Base-by-base conservation (phyloP, 2,797 vertebrate genomes). In the Onychomys arenicola region DNA sequence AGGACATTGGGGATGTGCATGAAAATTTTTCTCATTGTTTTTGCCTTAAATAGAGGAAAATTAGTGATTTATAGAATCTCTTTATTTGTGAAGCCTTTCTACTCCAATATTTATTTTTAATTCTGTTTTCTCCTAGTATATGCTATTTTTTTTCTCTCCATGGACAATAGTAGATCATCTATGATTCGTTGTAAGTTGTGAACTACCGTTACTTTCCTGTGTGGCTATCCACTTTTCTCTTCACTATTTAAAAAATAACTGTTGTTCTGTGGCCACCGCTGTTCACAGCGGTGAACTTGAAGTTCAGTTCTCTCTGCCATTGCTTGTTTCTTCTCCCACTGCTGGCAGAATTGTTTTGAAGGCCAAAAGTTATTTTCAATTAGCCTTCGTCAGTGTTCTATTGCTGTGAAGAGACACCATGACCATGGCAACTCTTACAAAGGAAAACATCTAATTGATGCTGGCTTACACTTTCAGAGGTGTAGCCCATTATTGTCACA, bases 181-280 rank as follows among this genome's bases (percentile, higher is more conserved):
- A 52, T 52, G 52, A 52, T 37, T 94, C 86, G 37, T 55, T 67
- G 2, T 84, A 80, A 84, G 49, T 80, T 96, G 34, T 92, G 57
- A 96, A 89, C 19, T 65, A 77, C 69, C 11, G 63, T 84, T 82
- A 86, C 19, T 78, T 96, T 76, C 75, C 89, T 95, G 91, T 80
- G 91, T 90, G 52, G 43, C 52, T 76, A 75, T 21, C 55, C 80
- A 96, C 57, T 93, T 95, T 57, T 94, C 40, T n/a, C 77, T 91
- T 55, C 5, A 83, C 37, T 93, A 87, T 81, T 94, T 95, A 89
- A 52, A 55, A 91, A 69, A 14, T 87, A 83, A 95, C 83, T 67
- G 37, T 94, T 76, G 78, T 40, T 91, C 81, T 65, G 16, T 78
- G 69, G 63, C 90, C 88, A 84, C 82, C 87, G 73, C 40, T 77